Base-by-base conservation (phyloP, 2,113 vertebrate species). In the Casuarius casuarius region DNA sequence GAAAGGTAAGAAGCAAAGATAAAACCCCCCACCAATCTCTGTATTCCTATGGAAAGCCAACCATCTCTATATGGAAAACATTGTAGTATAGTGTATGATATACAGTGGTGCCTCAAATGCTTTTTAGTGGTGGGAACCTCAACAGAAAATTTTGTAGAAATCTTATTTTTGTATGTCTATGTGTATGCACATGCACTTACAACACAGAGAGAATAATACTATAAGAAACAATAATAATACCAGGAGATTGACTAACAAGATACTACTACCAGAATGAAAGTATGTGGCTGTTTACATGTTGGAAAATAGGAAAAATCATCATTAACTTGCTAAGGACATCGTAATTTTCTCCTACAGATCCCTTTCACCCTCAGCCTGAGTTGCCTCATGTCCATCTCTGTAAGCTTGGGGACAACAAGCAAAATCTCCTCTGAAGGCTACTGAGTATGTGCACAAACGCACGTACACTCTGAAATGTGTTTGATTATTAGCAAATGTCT, bases 11-110 rank as follows among this genome's bases (percentile, higher is more conserved):
- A 95, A 92, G 75, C 66, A 92, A 75, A 81, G 65, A 76, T 20
- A 46, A 92, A 72, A 23, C 77, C 66, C 38, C 56, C 42, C 46
- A 54, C 17, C 44, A 44, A 22, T 58, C 54, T 91, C n/a, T 54
- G 28, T 84, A 71, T 87, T 97, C 81, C 84, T 25, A 9, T 7
- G 38, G 29, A 96, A 79, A 94, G 61, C 19, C 31, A 75, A 49
- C 12, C 17, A 61, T 73, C 96, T 85, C 52, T 81, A 25, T 5
- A 67, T 54, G 51, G 70, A 86, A 85, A 62, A 25, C 29, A 19
- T 21, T 85, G 17, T 52, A n/a, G 66, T 38, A 7, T 5, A n/a
- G 6, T 46, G 4, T 17, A 44, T 9, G 25, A 31, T 7, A 20
- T 7, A 23, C 2, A 2, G 48, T 31, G 17, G 12, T 18, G 52